A percentile compares a stretch with the other conserved stretches of the same genome.
Evolutionary conservation across 2,113 vertebrate genomes (phyloP).

Genomic region (Calidris pygmaea): DNA sequence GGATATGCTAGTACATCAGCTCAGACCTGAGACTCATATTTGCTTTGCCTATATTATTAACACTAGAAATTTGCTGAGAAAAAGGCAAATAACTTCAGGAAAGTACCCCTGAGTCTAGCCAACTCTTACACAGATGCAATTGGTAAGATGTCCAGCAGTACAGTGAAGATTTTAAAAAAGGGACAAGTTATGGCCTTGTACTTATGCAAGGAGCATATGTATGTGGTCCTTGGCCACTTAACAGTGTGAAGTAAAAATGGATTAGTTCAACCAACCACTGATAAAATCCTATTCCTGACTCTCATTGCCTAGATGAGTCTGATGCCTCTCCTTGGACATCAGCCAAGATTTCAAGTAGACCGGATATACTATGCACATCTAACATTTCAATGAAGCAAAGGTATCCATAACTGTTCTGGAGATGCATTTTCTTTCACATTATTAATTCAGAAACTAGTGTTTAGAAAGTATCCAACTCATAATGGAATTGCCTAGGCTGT

Average conservation of each 20-base stretch:
- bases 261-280: background rate
- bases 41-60: background rate
- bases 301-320: background rate
- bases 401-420: background rate
- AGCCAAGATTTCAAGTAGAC: background rate
- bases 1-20: fast-evolving
- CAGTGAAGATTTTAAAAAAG: background rate
- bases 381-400: background rate
- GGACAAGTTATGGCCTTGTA: background rate
- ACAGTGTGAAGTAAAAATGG: background rate
- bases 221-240: background rate
- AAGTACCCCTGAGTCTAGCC: background rate
- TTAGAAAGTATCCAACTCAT: background rate
- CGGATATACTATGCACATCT: background rate
- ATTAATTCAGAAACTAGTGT: background rate
- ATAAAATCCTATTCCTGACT: background rate
- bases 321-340: background rate
- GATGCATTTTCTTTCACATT: background rate
- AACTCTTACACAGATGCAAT: background rate
- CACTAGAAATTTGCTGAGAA: background rate
- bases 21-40: fast-evolving
- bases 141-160: background rate
- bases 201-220: background rate
- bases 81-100: background rate
- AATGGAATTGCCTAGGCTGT: background rate